These are phyloP conservation scores for Serranus cabrilla DNA, from an alignment of 2,797 vertebrate genomes.

Conservation along the genomic window DNA sequence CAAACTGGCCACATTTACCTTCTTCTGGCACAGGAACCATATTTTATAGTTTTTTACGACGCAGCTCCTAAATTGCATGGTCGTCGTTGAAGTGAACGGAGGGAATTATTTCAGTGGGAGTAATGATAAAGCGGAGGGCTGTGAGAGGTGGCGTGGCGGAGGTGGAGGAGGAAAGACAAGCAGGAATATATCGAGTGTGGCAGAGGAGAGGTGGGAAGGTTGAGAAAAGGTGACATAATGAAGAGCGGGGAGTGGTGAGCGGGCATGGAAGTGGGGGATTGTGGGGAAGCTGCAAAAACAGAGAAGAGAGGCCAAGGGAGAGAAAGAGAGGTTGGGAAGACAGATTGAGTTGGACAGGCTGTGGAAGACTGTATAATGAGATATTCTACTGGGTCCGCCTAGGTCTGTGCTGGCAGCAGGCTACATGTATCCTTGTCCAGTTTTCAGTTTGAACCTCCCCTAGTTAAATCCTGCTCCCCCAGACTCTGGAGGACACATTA, in stretches of 20 bases:
- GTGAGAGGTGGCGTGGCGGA: neutral
- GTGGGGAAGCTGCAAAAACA: slow-evolving; percentile 42
- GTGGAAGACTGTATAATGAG: slow-evolving; percentile 73
- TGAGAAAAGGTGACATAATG: slow-evolving; percentile 66
- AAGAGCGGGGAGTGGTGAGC: slow-evolving; percentile 49
- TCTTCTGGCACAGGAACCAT: slow-evolving; percentile 24
- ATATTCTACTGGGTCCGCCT: slow-evolving; percentile 64
- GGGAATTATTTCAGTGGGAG: slow-evolving; percentile 43
- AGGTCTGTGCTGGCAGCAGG: slow-evolving; percentile 61
- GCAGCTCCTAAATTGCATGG: slow-evolving; percentile 42
- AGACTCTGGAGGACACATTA: slow-evolving; percentile 46
- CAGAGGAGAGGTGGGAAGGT: slow-evolving; percentile 53
- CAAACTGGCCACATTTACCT: slow-evolving; percentile 45
- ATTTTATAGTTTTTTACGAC: slow-evolving; percentile 38
- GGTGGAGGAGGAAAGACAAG: slow-evolving; percentile 25
- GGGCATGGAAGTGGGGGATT: slow-evolving; percentile 2
- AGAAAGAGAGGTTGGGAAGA: slow-evolving; percentile 56
- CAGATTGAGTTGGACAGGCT: slow-evolving; percentile 74
- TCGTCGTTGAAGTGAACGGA: slow-evolving; percentile 27
- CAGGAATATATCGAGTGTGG: slow-evolving; percentile 53
- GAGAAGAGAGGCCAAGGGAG: slow-evolving; percentile 42
- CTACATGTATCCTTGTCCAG: slow-evolving; percentile 64
- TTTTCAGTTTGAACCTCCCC: slow-evolving; percentile 59
- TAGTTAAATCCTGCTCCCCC: slow-evolving; percentile 50
- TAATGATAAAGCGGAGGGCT: slow-evolving; percentile 49